Evolutionary conservation across 2,888 invertebrate species (phyloP), one percentile per base, ranked within the genome.

Genomic region (Synanthedon vespiformis): DNA sequence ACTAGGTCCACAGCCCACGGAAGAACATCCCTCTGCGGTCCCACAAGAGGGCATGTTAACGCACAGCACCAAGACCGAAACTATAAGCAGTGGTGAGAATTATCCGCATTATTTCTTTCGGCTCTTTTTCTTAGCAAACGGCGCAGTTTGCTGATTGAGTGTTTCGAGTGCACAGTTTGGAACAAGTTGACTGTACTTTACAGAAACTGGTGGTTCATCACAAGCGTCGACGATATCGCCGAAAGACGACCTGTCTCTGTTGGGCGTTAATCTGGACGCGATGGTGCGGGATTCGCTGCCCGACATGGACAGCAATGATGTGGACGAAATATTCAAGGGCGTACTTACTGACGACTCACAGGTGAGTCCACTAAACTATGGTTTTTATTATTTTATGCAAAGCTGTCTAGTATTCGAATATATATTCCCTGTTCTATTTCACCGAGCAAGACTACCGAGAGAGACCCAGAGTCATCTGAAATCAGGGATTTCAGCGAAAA

Each of bases 281-380:
- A 93, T 92, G 89, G 92, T 90, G 53, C 83, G 90, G 40, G 91
- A 91, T 57, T 87, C 91, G 2, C 79, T 96, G 55, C 93, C 95
- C 1, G 95, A 94, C 63, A 96, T 96, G 90, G 95, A 96, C 77
- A 92, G 94, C 69, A 95, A 95, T 74, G 96, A 96, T 64, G 95
- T 96, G 1, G 96, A 96, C 69, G 96, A 96, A 76, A 93, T 96
- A 68, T 95, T 97, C 79, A 95, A 96, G 82, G 95, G 94, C 49
- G 95, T 96, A 55, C 89, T 94, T 54, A 94, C 93, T n/a, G 94
- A 94, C 68, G 94, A 94, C 72, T 92, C 92, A 10, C 88, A 89
- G 83, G 88, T 86, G 1, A 10, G 10, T 10, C 8, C 34, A 34
- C 34, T 0, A 34, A 34, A 34, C 0, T 8, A 2, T 34, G 59